These are phyloP conservation scores for Portevinia maculata DNA, from an alignment of 2,888 invertebrate species.

Conservation along the genomic window DNA sequence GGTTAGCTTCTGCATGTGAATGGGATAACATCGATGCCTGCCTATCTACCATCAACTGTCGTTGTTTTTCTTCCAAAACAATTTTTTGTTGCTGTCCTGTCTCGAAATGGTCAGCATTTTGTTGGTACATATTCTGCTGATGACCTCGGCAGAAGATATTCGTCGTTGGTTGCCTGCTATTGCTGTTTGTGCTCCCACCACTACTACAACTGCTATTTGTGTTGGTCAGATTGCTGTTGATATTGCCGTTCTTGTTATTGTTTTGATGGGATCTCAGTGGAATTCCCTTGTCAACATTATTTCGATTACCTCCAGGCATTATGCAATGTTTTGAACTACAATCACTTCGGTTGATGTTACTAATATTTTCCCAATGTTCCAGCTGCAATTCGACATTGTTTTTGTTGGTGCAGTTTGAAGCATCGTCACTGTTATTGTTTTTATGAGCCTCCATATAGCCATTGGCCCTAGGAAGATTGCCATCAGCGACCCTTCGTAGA, in stretches of 20 bases:
- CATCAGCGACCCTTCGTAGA: slow-evolving; percentile 42
- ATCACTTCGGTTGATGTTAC: slow-evolving; percentile 64
- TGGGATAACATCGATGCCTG: slow-evolving; percentile 60
- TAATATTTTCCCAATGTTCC: slow-evolving; percentile 75
- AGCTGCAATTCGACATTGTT: slow-evolving; percentile 75
- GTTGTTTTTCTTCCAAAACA: slow-evolving; percentile 66
- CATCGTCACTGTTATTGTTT: slow-evolving; percentile 65
- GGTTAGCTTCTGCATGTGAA: slow-evolving; percentile 21
- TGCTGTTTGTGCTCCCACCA: slow-evolving; percentile 66
- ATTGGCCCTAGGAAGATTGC: slow-evolving; percentile 50
- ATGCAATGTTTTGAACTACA: slow-evolving; percentile 39
- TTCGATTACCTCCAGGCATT: slow-evolving; percentile 25
- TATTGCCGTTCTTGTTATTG: slow-evolving; percentile 46
- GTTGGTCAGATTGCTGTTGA: slow-evolving; percentile 39
- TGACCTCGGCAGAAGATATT: slow-evolving; percentile 50
- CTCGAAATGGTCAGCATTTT: slow-evolving; percentile 40
- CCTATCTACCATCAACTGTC: slow-evolving; percentile 55
- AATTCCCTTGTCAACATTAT: slow-evolving; percentile 52
- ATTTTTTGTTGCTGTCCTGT: slow-evolving; percentile 53
- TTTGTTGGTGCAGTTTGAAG: slow-evolving; percentile 61
- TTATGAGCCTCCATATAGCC: slow-evolving; percentile 53
- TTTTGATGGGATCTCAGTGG: slow-evolving; percentile 35
- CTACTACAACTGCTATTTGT: slow-evolving; percentile 58
- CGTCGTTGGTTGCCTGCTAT: slow-evolving; percentile 56
- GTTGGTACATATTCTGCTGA: slow-evolving; percentile 58